Conservation (phyloP, 2,797 vertebrate genomes). For the Microctenopoma stevenorrisi region DNA sequence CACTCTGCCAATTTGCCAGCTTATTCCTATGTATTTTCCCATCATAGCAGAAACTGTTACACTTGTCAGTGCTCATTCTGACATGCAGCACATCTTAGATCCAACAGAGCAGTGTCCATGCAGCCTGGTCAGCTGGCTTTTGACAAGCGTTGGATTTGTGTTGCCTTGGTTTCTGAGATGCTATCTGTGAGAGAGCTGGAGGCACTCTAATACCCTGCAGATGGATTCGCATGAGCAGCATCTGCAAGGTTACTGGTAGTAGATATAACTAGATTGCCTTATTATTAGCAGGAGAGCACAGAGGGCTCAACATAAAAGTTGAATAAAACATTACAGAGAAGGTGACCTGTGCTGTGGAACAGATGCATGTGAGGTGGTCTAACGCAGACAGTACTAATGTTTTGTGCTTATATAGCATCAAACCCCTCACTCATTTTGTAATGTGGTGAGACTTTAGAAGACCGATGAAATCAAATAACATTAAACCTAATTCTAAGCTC, state of each 20-base stretch:
- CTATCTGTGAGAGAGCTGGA: slow-evolving; percentile 64
- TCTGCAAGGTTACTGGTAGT: slow-evolving; percentile 28
- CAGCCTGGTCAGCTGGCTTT: slow-evolving; percentile 24
- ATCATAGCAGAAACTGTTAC: not conserved
- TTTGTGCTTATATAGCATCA: not conserved
- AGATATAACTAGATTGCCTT: slow-evolving; percentile 35
- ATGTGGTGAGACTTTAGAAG: too few relatives aligned
- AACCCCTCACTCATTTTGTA: too few relatives aligned
- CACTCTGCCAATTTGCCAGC: not conserved
- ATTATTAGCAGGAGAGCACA: slow-evolving; percentile 10
- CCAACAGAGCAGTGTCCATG: not conserved
- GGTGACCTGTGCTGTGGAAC: not conserved
- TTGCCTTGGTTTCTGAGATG: slow-evolving; percentile 79
- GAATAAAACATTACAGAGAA: slow-evolving; percentile 2
- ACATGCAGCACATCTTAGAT: slow-evolving; percentile 1
- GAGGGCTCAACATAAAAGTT: not conserved
- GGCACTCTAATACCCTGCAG: slow-evolving; percentile 52
- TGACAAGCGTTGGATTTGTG: slow-evolving; percentile 62
- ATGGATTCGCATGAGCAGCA: slow-evolving; percentile 45
- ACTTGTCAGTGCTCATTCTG: not conserved
- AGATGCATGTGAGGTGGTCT: not conserved
- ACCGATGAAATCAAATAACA: too few relatives aligned
- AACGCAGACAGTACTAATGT: not conserved
- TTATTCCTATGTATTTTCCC: not conserved
- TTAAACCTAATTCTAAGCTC: too few relatives aligned